Conservation (phyloP, 2,888 invertebrate species). For the Eutolmus rufibarbis region DNA sequence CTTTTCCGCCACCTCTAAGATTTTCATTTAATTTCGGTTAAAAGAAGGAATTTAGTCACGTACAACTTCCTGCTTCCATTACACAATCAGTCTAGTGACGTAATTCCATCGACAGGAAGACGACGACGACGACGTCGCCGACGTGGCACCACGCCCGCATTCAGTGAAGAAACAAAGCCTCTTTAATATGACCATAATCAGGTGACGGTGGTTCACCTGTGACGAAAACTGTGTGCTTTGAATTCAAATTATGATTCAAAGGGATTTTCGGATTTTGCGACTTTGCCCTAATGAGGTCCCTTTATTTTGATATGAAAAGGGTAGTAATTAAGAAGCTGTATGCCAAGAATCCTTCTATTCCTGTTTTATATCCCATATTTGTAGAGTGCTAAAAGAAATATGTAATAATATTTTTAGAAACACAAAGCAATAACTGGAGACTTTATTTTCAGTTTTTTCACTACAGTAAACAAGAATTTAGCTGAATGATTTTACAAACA, state of each 20-base stretch:
- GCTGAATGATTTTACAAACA: neutral
- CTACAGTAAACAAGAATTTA: neutral
- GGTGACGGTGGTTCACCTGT: neutral
- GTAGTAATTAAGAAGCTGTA: neutral
- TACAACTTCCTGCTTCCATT: neutral
- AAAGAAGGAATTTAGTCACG: neutral
- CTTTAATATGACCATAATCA: slow-evolving; percentile 17
- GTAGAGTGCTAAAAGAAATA: neutral
- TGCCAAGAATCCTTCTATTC: neutral
- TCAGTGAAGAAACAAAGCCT: neutral
- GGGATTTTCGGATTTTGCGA: neutral
- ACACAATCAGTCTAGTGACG: slow-evolving; percentile 2
- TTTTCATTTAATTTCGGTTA: neutral
- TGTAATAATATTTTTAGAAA: neutral
- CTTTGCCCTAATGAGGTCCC: neutral
- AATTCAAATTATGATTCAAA: slow-evolving; percentile 6
- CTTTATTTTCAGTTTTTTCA: neutral
- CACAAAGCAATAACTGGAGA: neutral
- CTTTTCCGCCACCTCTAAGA: neutral
- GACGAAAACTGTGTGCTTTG: neutral
- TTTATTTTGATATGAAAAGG: neutral
- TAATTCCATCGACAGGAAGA: neutral
- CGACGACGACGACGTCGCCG: neutral
- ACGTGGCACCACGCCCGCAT: neutral
- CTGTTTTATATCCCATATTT: neutral